These are phyloP conservation scores for Urophycis tenuis DNA, from an alignment of 2,797 vertebrate genomes.

Conservation along the genomic window DNA sequence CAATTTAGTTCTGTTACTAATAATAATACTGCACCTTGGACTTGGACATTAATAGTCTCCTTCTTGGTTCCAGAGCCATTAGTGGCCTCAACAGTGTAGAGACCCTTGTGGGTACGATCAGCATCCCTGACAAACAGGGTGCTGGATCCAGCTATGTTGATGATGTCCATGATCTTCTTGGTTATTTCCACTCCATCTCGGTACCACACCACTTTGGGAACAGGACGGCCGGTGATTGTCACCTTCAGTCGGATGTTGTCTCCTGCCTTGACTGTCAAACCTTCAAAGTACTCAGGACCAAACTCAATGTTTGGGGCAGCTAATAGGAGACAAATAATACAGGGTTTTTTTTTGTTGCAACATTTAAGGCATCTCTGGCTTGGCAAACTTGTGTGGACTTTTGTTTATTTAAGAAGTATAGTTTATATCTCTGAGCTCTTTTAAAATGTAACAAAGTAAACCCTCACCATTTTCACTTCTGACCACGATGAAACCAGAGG, in stretches of 20 bases:
- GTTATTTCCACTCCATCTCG: slow-evolving; percentile 85
- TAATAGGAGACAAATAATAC: slow-evolving; percentile 40
- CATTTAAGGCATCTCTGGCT: background rate
- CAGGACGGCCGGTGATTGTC: slow-evolving; percentile 83
- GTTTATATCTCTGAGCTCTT: background rate
- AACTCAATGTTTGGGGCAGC: slow-evolving; percentile 93
- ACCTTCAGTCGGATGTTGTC: slow-evolving; percentile 89
- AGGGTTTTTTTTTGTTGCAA: background rate
- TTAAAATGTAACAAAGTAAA: background rate
- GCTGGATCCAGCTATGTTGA: slow-evolving; percentile 80
- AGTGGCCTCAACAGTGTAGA: slow-evolving; percentile 89
- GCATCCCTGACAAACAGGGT: slow-evolving; percentile 90
- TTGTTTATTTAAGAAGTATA: background rate
- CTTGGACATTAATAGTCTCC: slow-evolving; percentile 85
- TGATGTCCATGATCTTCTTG: slow-evolving; percentile 86
- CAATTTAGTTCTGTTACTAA: slow-evolving; percentile 6
- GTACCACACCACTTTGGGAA: slow-evolving; percentile 88
- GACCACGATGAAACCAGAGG: slow-evolving; percentile 91
- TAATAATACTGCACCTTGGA: slow-evolving; percentile 77
- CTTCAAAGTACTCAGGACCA: slow-evolving; percentile 93
- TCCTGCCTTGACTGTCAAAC: slow-evolving; percentile 89
- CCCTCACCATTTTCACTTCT: slow-evolving; percentile 92
- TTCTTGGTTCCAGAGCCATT: slow-evolving; percentile 86
- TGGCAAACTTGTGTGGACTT: background rate
- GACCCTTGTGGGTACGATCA: slow-evolving; percentile 83